A percentile compares a stretch with the other conserved stretches of the same genome.
Conservation (phyloP, 2,797 vertebrate species). For the Nannoperca obscura region DNA sequence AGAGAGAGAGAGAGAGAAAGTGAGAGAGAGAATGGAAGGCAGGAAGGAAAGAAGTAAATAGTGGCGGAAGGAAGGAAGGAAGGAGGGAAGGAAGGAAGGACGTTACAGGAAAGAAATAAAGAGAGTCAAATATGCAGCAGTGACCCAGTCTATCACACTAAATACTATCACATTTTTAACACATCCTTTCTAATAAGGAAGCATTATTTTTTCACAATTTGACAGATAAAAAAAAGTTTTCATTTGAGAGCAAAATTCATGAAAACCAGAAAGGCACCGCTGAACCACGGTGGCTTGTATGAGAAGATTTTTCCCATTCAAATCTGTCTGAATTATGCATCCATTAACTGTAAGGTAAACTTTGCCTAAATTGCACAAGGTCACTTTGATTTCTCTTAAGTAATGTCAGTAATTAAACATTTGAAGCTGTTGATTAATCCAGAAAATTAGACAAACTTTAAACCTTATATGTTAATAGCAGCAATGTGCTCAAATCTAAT, state of each 20-base stretch:
- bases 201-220: conserved; percentile 1
- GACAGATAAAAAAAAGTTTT: neutral
- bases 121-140: conserved; percentile 18
- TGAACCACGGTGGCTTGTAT: neutral
- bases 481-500: neutral
- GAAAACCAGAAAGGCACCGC: neutral
- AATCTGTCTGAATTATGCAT: neutral
- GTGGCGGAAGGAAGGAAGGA: conserved; percentile 36
- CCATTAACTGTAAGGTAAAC: neutral
- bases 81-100: conserved; percentile 18
- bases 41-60: conserved; percentile 37
- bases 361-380: neutral
- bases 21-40: conserved; percentile 30
- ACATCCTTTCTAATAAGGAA: conserved; percentile 39
- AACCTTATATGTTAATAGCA: neutral
- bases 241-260: neutral
- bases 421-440: no score
- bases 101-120: conserved; percentile 6
- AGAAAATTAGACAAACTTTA: no score
- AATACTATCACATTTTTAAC: conserved; percentile 47
- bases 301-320: neutral
- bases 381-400: neutral
- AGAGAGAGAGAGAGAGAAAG: conserved; percentile 68
- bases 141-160: conserved; percentile 9
- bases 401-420: neutral